These are phyloP conservation scores for Zosterops borbonicus DNA, from an alignment of 2,113 vertebrate genomes.

Conservation along the genomic window DNA sequence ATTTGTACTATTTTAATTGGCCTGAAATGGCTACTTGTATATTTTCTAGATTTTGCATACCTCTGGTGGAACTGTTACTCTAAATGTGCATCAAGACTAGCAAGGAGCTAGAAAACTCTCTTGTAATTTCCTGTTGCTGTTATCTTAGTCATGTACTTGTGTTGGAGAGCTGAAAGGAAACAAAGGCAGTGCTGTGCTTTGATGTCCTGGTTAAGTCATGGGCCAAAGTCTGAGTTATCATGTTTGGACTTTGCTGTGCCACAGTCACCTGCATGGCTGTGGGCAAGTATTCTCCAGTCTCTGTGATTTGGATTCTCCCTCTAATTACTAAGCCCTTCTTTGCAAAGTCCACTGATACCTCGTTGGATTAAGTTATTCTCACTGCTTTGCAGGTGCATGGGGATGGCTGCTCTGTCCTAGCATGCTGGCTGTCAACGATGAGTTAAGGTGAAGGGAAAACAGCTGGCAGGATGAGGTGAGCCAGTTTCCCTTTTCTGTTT, in stretches of 20 bases:
- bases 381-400: neutral
- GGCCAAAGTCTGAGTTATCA: neutral
- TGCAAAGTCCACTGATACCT: neutral
- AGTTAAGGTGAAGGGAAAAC: neutral
- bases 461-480: neutral
- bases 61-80: neutral
- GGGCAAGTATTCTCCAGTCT: neutral
- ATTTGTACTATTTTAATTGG: neutral
- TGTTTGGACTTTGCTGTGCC: neutral
- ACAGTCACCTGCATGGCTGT: neutral
- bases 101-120: neutral
- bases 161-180: neutral
- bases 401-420: neutral
- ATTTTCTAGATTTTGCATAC: neutral
- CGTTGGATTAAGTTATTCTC: neutral
- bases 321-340: neutral
- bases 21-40: neutral
- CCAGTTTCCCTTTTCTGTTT: neutral
- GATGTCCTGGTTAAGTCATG: neutral
- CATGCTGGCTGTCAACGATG: neutral
- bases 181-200: neutral
- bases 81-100: neutral
- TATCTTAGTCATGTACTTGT: neutral
- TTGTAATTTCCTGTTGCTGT: neutral
- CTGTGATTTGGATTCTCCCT: neutral